Base-by-base conservation (phyloP, 2,888 invertebrate species). In the Pammene fasciana region DNA sequence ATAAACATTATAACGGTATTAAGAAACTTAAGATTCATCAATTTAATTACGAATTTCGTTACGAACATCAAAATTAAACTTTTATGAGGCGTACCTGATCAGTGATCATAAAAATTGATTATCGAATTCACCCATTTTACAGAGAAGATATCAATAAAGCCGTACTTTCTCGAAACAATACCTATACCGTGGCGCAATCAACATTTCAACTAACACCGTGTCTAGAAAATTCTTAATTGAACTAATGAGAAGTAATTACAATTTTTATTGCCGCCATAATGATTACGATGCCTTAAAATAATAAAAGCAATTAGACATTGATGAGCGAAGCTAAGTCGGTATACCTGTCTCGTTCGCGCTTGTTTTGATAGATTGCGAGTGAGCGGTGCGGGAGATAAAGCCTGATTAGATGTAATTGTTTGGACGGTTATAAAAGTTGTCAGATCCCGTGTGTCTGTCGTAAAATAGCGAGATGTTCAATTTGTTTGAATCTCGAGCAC, bases 201-300 rank as follows among this genome's bases (percentile, higher is more conserved):
- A 87, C 89, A 88, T 86, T 90, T 90, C 88, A 89, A 86, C 86
- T 86, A 52, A 84, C 85, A 86, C 86, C 90, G 90, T 90, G 83
- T 91, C 91, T 92, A 91, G 92, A 91, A 92, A 89, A 91, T 90
- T 90, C 92, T 90, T 91, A 92, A 92, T 92, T 92, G 92, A 91
- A 88, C 92, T 92, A 92, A 92, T 92, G 91, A 92, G 92, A 90
- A 91, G 90, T 92, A 92, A 92, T 92, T 91, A 92, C 91, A 92
- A 91, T 90, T 92, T 92, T 92, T 92, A 92, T 92, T 88, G 87
- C 90, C 82, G 90, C 87, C 87, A 87, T 92, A 92, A 92, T 92
- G 89, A 92, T 92, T 92, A 92, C 92, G 92, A 92, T 92, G 92
- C 87, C 90, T 92, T 92, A 92, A 92, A 92, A 92, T 92, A 92